Evolutionary conservation across 2,113 vertebrate species (phyloP).

Genomic region (Vulpes ferrilata): DNA sequence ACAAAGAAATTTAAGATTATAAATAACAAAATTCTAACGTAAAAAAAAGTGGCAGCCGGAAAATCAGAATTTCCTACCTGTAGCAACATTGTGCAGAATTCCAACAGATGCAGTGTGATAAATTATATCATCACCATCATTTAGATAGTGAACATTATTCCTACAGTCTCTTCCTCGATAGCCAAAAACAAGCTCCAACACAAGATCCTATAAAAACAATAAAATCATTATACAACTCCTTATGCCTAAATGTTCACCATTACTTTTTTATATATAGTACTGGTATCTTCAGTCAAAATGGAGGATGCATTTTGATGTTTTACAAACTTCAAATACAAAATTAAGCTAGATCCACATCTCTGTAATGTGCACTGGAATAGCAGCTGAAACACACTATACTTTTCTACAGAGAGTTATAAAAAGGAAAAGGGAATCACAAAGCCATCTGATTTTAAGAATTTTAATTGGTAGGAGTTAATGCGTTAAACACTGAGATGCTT

Average conservation of each 20-base stretch:
- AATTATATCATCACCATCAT: constrained; percentile 97
- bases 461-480: not conserved
- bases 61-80: constrained; percentile 89
- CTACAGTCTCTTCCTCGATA: constrained; percentile 99
- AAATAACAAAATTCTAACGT: constrained; percentile 14
- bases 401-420: not conserved
- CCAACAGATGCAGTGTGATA: constrained; percentile 98
- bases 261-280: not conserved
- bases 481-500: not conserved
- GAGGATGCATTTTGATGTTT: not conserved
- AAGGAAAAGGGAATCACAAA: constrained; percentile 5
- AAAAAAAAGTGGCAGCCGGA: not conserved
- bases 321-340: constrained; percentile 47
- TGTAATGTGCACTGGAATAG: not conserved
- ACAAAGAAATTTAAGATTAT: constrained; percentile 36
- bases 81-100: constrained; percentile 96
- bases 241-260: not conserved
- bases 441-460: not conserved
- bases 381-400: not conserved
- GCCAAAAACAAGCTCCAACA: constrained; percentile 97
- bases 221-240: not conserved
- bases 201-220: constrained; percentile 92
- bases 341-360: constrained; percentile 8
- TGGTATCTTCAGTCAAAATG: not conserved
- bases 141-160: constrained; percentile 99